Evolutionary conservation across 2,113 vertebrate species (phyloP), one percentile per base, ranked within the genome.

Genomic region (Indicator maculatus): DNA sequence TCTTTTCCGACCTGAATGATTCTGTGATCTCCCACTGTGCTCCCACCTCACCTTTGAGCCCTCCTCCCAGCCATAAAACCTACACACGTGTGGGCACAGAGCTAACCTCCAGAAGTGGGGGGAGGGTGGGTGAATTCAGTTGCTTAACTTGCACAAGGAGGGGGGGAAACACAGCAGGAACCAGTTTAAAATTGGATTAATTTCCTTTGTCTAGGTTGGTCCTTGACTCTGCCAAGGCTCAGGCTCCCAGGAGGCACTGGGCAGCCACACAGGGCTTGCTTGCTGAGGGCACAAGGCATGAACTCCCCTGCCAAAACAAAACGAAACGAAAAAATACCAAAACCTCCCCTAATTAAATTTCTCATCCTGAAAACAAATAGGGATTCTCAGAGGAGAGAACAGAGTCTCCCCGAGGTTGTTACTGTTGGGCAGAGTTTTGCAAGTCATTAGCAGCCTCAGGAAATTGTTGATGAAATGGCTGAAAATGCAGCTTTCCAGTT

Each of bases 381-480:
- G 6, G 1, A 17, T 24, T 87, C 89, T 92, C 86, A 52, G 81
- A 91, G 78, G 90, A 96, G 85, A 77, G 75, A 82, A 38, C 8
- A 1, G 36, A 50, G 45, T 72, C 55, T 94, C 81, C 87, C 91
- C 8, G 87, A 91, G 87, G 93, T 79, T 92, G 93, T 92, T 95
- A 82, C 78, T 89, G 59, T 52, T 39, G 71, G 90, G 89, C 71
- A 89, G 78, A 85, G 92, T 94, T 94, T 91, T 87, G 93, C 86
- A 96, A 96, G 81, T 91, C 77, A 66, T 96, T 96, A 94, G 41
- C 77, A 94, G 31, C 45, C 91, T 92, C 31, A 9, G 87, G 89
- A 93, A 94, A 91, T 65, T 75, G 93, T 89, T 79, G 72, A 75
- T 92, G 83, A 71, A 85, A 90, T 90, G 94, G 77, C 70, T 95